Evolutionary conservation across 2,797 vertebrate genomes (phyloP), one percentile per base, ranked within the genome.

Genomic region (Coluber constrictor): DNA sequence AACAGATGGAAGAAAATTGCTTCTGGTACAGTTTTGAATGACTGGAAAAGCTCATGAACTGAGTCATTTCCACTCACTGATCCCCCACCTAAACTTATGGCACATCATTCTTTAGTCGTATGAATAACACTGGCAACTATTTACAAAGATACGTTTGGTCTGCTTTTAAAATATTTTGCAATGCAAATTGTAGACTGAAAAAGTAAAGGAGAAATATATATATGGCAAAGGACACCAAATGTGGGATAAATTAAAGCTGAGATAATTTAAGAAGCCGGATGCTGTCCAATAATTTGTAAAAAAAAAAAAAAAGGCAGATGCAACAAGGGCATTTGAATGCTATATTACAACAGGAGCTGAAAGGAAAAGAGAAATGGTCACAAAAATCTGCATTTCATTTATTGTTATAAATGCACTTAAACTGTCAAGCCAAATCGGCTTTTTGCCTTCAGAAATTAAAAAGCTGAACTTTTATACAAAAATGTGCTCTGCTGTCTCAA

Each of bases 221-320:
- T 87, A 92, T 86, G 51, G 92, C 90, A 88, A 86, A 86, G 91
- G 94, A 94, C 89, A 96, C 93, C 89, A 95, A 95, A 96, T 95
- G 92, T 59, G 92, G 94, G 96, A 96, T 95, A 96, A 96, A 97
- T 96, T 96, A 95, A 94, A 95, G 90, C 91, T 47, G 89, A 96
- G 90, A 90, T 93, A 96, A 97, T 97, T 96, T 94, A 4, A 92
- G 89, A 94, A 94, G 56, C 54, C 95, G 95, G 95, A 96, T 89
- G 37, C 54, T 70, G 59, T 95, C 96, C 95, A 96, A 16, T 90
- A 56, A 47, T 91, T 93, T 74, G 63, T 32, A 93, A 95, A 91
- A 88, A 51, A 51, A 47, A 6, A 47, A 47, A 47, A 7, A 87
- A 94, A 95, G 93, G 90, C 27, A 0, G 94, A 94, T 3, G 51